These are phyloP conservation scores for Himalopsyche anomala DNA, from an alignment of 2,888 invertebrate species.

Conservation along the genomic window DNA sequence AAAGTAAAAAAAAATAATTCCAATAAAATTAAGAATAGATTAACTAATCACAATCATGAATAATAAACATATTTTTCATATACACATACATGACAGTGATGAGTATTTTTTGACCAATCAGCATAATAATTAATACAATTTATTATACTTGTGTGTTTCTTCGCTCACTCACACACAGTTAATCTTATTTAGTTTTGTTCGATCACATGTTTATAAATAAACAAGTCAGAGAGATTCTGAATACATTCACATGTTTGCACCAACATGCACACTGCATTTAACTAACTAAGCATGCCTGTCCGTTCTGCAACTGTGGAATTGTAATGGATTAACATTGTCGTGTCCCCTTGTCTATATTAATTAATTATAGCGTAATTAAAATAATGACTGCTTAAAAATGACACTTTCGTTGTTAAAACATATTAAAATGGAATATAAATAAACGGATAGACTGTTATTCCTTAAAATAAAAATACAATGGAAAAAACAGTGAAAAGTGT, in stretches of 20 bases:
- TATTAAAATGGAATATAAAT: too few relatives aligned
- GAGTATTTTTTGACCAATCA: not conserved
- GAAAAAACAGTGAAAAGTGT: too few relatives aligned
- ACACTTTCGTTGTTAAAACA: too few relatives aligned
- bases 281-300: not conserved
- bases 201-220: slow-evolving; percentile 20
- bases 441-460: too few relatives aligned
- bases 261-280: not conserved
- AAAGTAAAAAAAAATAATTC: too few relatives aligned
- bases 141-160: not conserved
- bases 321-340: not conserved
- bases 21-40: too few relatives aligned
- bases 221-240: slow-evolving; percentile 19
- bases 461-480: too few relatives aligned
- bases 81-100: not conserved
- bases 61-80: too few relatives aligned
- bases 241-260: slow-evolving; percentile 11
- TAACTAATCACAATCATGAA: too few relatives aligned
- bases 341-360: not conserved
- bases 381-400: too few relatives aligned
- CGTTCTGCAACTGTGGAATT: not conserved
- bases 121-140: not conserved
- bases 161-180: not conserved
- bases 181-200: slow-evolving; percentile 23
- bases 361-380: not conserved